Percentiles rank a stretch among this genome's conserved stretches.
Conservation (phyloP, 2,797 vertebrate species). For the Neoniphon sammara region DNA sequence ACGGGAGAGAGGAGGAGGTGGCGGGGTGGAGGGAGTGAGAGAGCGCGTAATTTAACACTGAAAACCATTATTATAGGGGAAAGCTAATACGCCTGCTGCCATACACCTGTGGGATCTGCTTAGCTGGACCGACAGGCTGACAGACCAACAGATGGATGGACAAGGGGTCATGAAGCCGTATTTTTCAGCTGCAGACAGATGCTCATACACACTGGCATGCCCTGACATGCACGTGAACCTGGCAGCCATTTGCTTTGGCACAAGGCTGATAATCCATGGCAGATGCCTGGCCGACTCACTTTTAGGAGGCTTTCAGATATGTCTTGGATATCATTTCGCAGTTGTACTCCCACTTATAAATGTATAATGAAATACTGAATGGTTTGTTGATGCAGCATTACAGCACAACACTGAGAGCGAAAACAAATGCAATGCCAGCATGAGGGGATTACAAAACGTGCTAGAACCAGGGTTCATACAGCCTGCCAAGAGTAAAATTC, state of each 20-base stretch:
- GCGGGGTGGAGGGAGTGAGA: background rate
- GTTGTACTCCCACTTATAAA: constrained; percentile 48
- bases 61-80: constrained; percentile 51
- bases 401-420: constrained; percentile 15
- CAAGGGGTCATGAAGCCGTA: constrained; percentile 27
- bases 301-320: constrained; percentile 18
- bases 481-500: too few relatives aligned
- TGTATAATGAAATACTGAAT: constrained; percentile 37
- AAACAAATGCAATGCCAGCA: constrained; percentile 20
- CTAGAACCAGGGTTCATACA: too few relatives aligned
- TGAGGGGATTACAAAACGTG: constrained; percentile 6
- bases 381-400: constrained; percentile 29
- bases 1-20: background rate
- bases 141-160: constrained; percentile 30
- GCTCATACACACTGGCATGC: constrained; percentile 15
- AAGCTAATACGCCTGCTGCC: constrained; percentile 63
- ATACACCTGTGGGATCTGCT: constrained; percentile 42
- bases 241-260: constrained; percentile 32
- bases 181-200: constrained; percentile 28
- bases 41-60: constrained; percentile 60
- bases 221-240: constrained; percentile 27
- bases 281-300: constrained; percentile 5
- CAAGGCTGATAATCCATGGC: background rate
- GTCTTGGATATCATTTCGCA: constrained; percentile 28
- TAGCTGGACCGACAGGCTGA: constrained; percentile 44